Base-by-base conservation (phyloP, 2,888 invertebrate species). In the Gonocerus acuteangulatus region DNA sequence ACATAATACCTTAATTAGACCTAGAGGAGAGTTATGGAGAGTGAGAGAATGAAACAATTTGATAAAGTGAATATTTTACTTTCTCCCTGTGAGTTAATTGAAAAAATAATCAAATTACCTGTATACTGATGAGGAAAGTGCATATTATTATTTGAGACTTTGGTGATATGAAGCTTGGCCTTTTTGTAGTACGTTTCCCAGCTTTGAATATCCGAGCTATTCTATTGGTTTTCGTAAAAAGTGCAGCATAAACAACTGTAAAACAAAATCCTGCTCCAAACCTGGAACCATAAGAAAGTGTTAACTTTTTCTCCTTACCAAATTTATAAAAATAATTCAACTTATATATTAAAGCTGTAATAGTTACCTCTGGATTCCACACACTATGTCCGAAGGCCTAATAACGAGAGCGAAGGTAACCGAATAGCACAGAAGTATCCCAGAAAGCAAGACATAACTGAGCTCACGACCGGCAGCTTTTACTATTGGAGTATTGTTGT, bases 161-260 rank as follows among this genome's bases (percentile, higher is more conserved):
- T 0, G 92, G 92, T 1, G 92, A 91, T 71, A 96, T 95, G 73
- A 95, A 93, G 51, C 89, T 87, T 1, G 95, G 95, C 65, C 95
- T 80, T 74, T 93, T 90, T 4, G 96, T 95, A 19, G 94, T 89
- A 71, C 89, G 88, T 73, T 94, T 95, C 71, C 94, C 90, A n/a
- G 95, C 95, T 73, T 95, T 93, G 76, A 97, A 90, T 72, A 97
- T 97, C 49, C 97, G 79, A 0, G 95, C 88, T 66, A 99, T 99
- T 57, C 97, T 80, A 77, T 96, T 97, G 11, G 97, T 97, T 80
- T 97, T 97, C 51, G 97, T 97, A 58, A 97, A 80, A 23, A 99
- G 79, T 0, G 97, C 94, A 0, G 95, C 95, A 77, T 97, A 97
- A 42, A 99, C 94, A 48, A 97, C 89, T 0, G 95, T 92, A 78